Base-by-base conservation (phyloP, 1,140 invertebrate genomes). In the Littorina saxatilis region DNA sequence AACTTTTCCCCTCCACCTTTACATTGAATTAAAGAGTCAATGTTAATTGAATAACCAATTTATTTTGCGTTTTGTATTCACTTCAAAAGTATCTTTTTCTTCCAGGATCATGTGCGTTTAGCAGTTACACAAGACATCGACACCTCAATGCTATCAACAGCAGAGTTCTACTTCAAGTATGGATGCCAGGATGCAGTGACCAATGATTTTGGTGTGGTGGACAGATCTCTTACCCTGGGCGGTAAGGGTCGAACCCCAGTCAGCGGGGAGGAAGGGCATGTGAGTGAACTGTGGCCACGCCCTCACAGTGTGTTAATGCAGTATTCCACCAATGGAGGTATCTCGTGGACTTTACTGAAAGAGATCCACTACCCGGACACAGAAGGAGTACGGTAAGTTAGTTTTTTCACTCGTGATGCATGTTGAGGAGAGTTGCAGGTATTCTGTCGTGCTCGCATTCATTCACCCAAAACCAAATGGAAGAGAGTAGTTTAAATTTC, bases 261-360 rank as follows among this genome's bases (percentile, higher is more conserved):
- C 17, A 17, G 13, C 4, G 63, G 35, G 11, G 63, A 37, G 4
- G 15, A 37, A 17, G 37, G 13, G 0, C 5, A 13, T 29, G 43
- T 52, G 81, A 32, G 85, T 32, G n/a, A n/a, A n/a, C n/a, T n/a
- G n/a, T 91, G 91, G 87, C 91, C 91, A 27, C 81, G 90, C 13
- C 82, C 88, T 29, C 87, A 92, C 82, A 91, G 90, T 75, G 89
- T 94, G 27, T 82, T 94, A 29, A 84, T 93, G 9, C 93, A 94
- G 83, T 93, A 92, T 77, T 93, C 93, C 27, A 92, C 76, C 39
- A 93, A 93, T 86, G 93, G 93, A 20, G 93, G 93, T 23, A 93
- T 94, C 50, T 90, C 88, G 2, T 94, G 93, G 93, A 86, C 91
- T 68, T 87, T 93, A 1, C 79, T 90, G 20, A 89, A 93, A 84